These are phyloP conservation scores for Camptogramma bilineatum DNA, from an alignment of 2,888 invertebrate genomes.

Conservation along the genomic window DNA sequence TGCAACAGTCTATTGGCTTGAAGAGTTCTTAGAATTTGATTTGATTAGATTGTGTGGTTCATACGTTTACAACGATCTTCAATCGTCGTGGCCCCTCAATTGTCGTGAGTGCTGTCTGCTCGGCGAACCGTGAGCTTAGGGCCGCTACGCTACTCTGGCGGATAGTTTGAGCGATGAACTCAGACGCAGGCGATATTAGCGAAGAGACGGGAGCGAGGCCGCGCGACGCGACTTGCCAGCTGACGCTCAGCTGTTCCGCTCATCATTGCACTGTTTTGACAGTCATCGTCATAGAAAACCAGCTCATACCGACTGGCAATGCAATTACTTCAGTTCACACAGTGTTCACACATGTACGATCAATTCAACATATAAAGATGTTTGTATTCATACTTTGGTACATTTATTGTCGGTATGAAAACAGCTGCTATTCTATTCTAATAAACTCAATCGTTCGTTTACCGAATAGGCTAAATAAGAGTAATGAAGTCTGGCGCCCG, in stretches of 20 bases:
- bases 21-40: slow-evolving; percentile 56
- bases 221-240: slow-evolving; percentile 52
- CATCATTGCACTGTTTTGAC: slow-evolving; percentile 64
- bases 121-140: slow-evolving; percentile 53
- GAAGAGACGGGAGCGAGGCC: slow-evolving; percentile 54
- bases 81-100: slow-evolving; percentile 69
- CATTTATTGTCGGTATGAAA: slow-evolving; percentile 34
- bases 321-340: slow-evolving; percentile 45
- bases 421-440: slow-evolving; percentile 50
- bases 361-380: background rate
- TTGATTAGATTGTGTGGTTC: slow-evolving; percentile 58
- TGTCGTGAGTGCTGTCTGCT: slow-evolving; percentile 61
- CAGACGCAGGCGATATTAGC: slow-evolving; percentile 60
- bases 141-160: slow-evolving; percentile 50
- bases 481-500: slow-evolving; percentile 57
- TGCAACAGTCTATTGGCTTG: slow-evolving; percentile 47
- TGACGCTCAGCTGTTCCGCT: slow-evolving; percentile 74
- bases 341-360: too few species aligned
- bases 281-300: slow-evolving; percentile 45
- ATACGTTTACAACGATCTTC: slow-evolving; percentile 58
- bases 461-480: slow-evolving; percentile 54
- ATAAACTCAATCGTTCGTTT: slow-evolving; percentile 55
- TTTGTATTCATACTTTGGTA: slow-evolving; percentile 9
- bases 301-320: slow-evolving; percentile 53
- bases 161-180: slow-evolving; percentile 74